phyloP scores from a whole-genome alignment of 2,888 invertebrate species.

The Drosophila putrida region DNA sequence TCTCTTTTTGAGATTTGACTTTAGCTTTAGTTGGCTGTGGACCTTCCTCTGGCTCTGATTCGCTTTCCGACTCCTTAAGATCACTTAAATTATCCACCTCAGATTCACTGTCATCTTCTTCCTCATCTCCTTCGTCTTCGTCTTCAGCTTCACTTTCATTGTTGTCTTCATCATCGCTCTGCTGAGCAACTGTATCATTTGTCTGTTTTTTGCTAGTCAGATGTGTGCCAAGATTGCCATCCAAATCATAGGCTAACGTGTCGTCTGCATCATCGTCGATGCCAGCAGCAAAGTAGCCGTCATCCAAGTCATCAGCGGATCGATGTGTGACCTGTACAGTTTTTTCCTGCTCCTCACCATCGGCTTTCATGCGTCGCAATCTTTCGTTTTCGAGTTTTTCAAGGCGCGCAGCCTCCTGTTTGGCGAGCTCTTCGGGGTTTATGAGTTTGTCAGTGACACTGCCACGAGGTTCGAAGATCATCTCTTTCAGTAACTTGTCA shows the following conservation, averaged over 20 bases:
- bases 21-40: constrained; percentile 18
- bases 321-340: constrained; percentile 87
- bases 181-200: constrained; percentile 57
- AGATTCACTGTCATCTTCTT: constrained; percentile 81
- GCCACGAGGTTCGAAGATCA: constrained; percentile 93
- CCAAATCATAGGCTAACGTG: constrained; percentile 82
- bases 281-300: constrained; percentile 89
- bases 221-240: constrained; percentile 76
- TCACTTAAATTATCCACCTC: constrained; percentile 84
- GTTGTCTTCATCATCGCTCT: constrained; percentile 54
- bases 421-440: constrained; percentile 92
- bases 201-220: constrained; percentile 46
- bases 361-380: constrained; percentile 91
- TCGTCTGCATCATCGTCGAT: constrained; percentile 74
- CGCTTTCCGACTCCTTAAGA: constrained; percentile 83
- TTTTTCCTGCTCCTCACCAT: constrained; percentile 84
- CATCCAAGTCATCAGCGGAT: constrained; percentile 95
- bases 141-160: constrained; percentile 47
- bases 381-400: constrained; percentile 93
- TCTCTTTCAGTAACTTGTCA: constrained; percentile 92
- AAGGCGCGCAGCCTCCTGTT: constrained; percentile 91
- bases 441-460: constrained; percentile 92
- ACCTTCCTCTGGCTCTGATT: constrained; percentile 81
- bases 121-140: constrained; percentile 75
- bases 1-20: constrained; percentile 24